These are phyloP conservation scores for Carcina quercana DNA, from an alignment of 2,888 invertebrate species.

Conservation along the genomic window DNA sequence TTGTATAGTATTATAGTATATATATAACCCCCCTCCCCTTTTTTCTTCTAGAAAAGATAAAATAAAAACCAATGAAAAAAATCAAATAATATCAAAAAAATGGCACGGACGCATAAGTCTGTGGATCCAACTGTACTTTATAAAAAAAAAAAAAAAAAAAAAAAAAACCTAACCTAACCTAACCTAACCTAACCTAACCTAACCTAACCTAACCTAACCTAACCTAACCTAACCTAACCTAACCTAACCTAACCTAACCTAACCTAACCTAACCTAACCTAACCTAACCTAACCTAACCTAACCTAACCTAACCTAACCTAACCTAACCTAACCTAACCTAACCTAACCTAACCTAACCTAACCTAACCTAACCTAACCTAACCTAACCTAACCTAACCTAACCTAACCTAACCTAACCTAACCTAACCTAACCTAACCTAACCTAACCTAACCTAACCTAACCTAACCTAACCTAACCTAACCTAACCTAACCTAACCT, in stretches of 20 bases:
- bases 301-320: conserved; percentile 13
- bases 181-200: conserved; percentile 11
- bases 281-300: conserved; percentile 14
- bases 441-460: conserved; percentile 9
- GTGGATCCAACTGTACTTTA: no score
- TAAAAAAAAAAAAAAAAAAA: no score
- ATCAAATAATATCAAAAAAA: no score
- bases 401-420: conserved; percentile 10
- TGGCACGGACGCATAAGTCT: no score
- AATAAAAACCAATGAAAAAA: no score
- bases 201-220: conserved; percentile 14
- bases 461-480: conserved; percentile 7
- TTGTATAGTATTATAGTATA: no score
- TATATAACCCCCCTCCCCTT: no score
- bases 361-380: conserved; percentile 11
- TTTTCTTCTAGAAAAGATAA: no score
- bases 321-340: conserved; percentile 10
- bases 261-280: conserved; percentile 13
- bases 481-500: conserved; percentile 10
- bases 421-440: conserved; percentile 10
- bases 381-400: conserved; percentile 10
- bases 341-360: conserved; percentile 10
- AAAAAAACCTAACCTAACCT: no score
- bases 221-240: conserved; percentile 14
- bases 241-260: conserved; percentile 13